phyloP scores from a whole-genome alignment of 2,888 invertebrate genomes.

The Calephelis perditalis region DNA sequence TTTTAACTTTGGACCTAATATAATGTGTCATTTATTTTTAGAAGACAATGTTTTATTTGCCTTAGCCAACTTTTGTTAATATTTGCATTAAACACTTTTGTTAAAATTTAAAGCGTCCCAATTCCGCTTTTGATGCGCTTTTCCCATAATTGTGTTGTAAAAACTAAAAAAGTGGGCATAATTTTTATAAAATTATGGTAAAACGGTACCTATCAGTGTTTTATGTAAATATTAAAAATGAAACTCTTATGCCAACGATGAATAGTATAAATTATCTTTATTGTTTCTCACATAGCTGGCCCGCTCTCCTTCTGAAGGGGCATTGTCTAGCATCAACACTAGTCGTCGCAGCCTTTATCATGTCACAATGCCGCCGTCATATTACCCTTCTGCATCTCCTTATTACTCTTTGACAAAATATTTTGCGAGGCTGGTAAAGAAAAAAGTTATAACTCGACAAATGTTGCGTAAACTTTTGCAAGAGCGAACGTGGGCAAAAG shows the following conservation, averaged over 20 bases:
- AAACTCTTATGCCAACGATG: too few species aligned
- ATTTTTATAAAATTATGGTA: too few species aligned
- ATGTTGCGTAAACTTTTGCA: slow-evolving; percentile 87
- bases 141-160: too few species aligned
- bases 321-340: slow-evolving; percentile 74
- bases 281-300: slow-evolving; percentile 68
- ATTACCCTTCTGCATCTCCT: slow-evolving; percentile 86
- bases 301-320: slow-evolving; percentile 75
- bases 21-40: slow-evolving; percentile 12
- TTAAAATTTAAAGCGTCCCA: too few species aligned
- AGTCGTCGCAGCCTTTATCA: slow-evolving; percentile 75
- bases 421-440: slow-evolving; percentile 85
- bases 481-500: slow-evolving; percentile 72
- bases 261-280: slow-evolving; percentile 25
- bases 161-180: too few species aligned
- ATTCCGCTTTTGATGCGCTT: too few species aligned
- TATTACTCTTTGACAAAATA: slow-evolving; percentile 87
- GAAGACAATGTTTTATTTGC: slow-evolving; percentile 23
- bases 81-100: too few species aligned
- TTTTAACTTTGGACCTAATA: too few species aligned
- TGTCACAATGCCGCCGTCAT: slow-evolving; percentile 83
- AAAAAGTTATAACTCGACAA: slow-evolving; percentile 83
- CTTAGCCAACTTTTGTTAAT: too few species aligned
- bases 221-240: too few species aligned
- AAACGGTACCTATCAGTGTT: too few species aligned